Base-by-base conservation (phyloP, 2,113 vertebrate genomes). In the Maccullochella peelii region DNA sequence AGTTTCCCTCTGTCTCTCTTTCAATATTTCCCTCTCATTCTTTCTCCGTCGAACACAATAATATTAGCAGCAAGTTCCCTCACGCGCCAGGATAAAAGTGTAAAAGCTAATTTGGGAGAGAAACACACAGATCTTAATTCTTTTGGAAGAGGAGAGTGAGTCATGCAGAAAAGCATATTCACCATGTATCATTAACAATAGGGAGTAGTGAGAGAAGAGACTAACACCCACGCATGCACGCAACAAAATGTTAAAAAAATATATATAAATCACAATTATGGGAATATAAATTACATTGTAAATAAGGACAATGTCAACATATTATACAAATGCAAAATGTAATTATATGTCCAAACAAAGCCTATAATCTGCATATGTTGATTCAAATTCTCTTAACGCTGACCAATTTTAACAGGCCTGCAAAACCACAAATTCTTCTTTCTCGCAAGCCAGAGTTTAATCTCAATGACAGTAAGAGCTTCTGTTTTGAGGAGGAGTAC, bases 151-250 rank as follows among this genome's bases (percentile, higher is more conserved):
- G 30, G 23, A 70, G 66, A 72, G 77, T 91, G 92, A 94, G 87
- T 94, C 91, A 93, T 81, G 79, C 71, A 86, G 73, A 89, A 89
- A 79, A 89, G 83, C 87, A 92, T 87, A 90, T 90, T 94, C 84
- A 70, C 85, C 54, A 73, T 79, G 88, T 88, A 87, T 90, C 73
- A 83, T 89, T 80, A 79, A 93, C 88, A 91, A 91, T 70, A 73
- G 87, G 65, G 61, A 85, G 83, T 33, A 74, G 50, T 40, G 73
- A 70, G 80, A 76, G 50, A 58, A 63, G 68, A 68, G 80, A 81
- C 57, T 50, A 50, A 76, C 59, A 54, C 49, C 52, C 71, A 86
- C 52, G 16, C 52, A 54, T 8, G 61, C 67, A 79, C 12, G 18
- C 62, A 12, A 44, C 49, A 74, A 33, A 38, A 47, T 33, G 33